Evolutionary conservation across 2,797 vertebrate genomes (phyloP), one percentile per base, ranked within the genome.

Genomic region (Sebastolobus altivelis): DNA sequence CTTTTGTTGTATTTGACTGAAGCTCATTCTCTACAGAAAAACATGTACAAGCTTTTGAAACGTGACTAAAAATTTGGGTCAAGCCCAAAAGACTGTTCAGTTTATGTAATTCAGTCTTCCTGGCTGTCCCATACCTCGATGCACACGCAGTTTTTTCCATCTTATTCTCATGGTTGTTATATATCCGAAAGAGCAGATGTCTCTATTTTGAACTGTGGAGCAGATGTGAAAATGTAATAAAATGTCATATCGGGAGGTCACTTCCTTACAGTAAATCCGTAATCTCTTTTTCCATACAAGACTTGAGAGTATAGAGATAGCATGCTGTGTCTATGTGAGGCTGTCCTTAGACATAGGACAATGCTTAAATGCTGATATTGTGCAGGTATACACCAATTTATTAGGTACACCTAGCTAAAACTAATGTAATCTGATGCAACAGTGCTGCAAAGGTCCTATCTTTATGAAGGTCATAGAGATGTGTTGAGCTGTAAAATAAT

Each of bases 211-310:
- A 79, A 40, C 66, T n/a, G 38, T 46, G 46, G 8, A 75, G 11
- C 79, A 81, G 81, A 79, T 80, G 74, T 72, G 11, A 56, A 56
- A 58, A 56, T 38, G 56, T 59, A 29, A 75, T 71, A 84, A 72
- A 76, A 81, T 77, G 65, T 65, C 59, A 76, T 10, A 81, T 66
- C 31, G 65, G 7, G 46, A 65, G 60, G 58, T 65, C 59, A 56
- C 29, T 66, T 49, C 74, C 35, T 56, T 18, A n/a, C 29, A 27
- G 59, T 71, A 35, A 75, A 68, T 31, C 29, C 13, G 0, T 27
- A 18, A 46, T 60, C 54, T 65, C 10, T 43, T 72, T 77, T 79
- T 79, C 75, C 72, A 59, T 49, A 22, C 38, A 38, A 35, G 6
- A 78, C 11, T 29, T 16, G 46, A 46, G n/a, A 25, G 16, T 69